These are phyloP conservation scores for Lasius fuliginosus DNA, from an alignment of 2,888 invertebrate species.

Conservation along the genomic window DNA sequence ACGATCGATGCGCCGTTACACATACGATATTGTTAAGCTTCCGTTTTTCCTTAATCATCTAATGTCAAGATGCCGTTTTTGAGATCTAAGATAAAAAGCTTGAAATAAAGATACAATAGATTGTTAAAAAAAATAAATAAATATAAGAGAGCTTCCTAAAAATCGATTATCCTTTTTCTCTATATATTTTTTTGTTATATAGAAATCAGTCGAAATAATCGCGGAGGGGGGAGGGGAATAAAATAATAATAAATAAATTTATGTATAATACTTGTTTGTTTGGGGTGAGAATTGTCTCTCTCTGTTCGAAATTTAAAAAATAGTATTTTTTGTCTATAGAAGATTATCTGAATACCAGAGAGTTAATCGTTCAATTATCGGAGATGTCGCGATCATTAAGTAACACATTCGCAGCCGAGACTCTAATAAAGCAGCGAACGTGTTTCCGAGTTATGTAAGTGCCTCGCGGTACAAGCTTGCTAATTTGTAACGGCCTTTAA, in stretches of 20 bases:
- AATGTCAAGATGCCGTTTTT: not conserved
- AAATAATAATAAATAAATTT: not conserved
- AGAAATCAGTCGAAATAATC: not conserved
- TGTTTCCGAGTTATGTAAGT: conserved; percentile 53
- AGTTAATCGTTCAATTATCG: conserved; percentile 33
- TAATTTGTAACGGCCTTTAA: conserved; percentile 45
- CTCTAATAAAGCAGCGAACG: conserved; percentile 42
- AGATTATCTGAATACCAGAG: not conserved
- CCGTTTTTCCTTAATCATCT: conserved; percentile 49
- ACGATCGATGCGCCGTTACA: conserved; percentile 59
- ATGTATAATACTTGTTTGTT: not conserved
- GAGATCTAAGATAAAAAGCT: not conserved
- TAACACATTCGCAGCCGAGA: conserved; percentile 7
- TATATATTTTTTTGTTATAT: not conserved
- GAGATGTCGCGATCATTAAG: conserved; percentile 12
- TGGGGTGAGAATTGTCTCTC: not conserved
- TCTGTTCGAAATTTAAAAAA: not conserved
- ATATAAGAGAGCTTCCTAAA: not conserved
- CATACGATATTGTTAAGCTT: conserved; percentile 38
- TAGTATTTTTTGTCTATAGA: not conserved
- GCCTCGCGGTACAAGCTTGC: conserved; percentile 44
- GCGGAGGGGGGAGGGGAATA: not conserved
- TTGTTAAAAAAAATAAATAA: not conserved
- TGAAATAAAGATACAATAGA: not conserved
- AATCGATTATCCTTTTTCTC: not conserved